Evolutionary conservation across 2,797 vertebrate genomes (phyloP).

Genomic region (Lacerta agilis): DNA sequence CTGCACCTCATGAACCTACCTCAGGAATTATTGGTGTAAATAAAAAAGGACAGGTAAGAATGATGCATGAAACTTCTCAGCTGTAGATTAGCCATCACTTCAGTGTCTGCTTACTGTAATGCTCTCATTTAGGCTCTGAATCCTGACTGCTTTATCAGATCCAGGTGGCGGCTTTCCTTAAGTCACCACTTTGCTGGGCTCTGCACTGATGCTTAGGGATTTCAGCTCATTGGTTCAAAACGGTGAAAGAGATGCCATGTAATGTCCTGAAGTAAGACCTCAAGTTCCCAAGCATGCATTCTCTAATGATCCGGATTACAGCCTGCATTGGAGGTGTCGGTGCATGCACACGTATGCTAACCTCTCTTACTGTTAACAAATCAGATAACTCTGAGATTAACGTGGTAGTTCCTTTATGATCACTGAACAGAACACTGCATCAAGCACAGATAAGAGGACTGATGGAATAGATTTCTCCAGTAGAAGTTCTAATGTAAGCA

Average conservation of each 20-base stretch:
- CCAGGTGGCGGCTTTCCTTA: not conserved
- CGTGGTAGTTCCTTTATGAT: not conserved
- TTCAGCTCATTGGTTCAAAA: not conserved
- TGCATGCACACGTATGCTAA: not conserved
- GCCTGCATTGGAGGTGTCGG: too few relatives aligned
- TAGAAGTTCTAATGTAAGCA: not conserved
- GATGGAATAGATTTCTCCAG: not conserved
- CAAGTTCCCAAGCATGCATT: not conserved
- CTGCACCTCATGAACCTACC: constrained; percentile 89
- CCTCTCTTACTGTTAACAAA: not conserved
- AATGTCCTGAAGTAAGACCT: not conserved
- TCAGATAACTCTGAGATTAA: not conserved
- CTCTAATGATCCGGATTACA: not conserved
- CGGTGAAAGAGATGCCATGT: not conserved
- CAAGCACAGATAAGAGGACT: not conserved
- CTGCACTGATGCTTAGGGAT: not conserved
- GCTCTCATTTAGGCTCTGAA: not conserved
- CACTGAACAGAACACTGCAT: not conserved
- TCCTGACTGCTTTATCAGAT: not conserved
- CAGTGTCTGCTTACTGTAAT: not conserved
- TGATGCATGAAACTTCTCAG: not conserved
- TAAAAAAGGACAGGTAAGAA: constrained; percentile 92
- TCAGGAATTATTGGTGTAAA: constrained; percentile 96
- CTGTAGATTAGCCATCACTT: not conserved
- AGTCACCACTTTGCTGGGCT: not conserved